Evolutionary conservation across 2,113 vertebrate genomes (phyloP).

Genomic region (Haliaeetus leucogaster): DNA sequence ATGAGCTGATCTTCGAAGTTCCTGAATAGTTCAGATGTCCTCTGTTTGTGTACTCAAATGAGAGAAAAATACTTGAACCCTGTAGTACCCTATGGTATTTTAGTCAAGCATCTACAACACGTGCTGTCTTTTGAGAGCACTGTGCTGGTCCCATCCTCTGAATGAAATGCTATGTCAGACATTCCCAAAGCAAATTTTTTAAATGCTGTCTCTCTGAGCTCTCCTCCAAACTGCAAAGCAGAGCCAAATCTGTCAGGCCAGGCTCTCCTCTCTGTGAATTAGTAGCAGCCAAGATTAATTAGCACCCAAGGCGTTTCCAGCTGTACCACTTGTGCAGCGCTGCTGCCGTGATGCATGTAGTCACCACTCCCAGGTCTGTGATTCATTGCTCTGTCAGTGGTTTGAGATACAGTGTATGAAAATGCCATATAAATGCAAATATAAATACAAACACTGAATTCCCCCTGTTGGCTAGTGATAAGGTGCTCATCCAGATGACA

Average conservation of each 20-base stretch:
- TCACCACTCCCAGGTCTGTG: slow-evolving; percentile 58
- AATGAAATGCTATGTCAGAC: neutral
- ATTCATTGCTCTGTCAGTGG: slow-evolving; percentile 78
- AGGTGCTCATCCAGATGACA: slow-evolving; percentile 77
- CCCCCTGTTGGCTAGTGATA: slow-evolving; percentile 75
- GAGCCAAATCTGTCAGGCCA: slow-evolving; percentile 6
- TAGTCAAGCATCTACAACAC: neutral
- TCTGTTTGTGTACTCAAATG: neutral
- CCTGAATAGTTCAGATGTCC: neutral
- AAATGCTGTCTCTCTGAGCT: neutral
- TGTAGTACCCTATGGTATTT: neutral
- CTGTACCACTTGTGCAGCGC: neutral
- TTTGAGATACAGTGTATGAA: slow-evolving; percentile 71
- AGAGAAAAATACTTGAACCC: neutral
- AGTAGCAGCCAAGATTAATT: slow-evolving; percentile 74
- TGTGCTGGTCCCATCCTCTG: neutral
- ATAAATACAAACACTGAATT: slow-evolving; percentile 71
- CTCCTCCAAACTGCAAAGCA: neutral
- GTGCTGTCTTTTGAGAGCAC: neutral
- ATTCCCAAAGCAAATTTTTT: neutral
- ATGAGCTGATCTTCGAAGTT: neutral
- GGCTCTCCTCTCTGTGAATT: slow-evolving; percentile 35
- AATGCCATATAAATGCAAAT: slow-evolving; percentile 83
- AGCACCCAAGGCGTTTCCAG: slow-evolving; percentile 34
- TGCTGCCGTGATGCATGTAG: slow-evolving; percentile 24